Conservation (phyloP, 2,113 vertebrate species). For the Microcebus ravelobensis region DNA sequence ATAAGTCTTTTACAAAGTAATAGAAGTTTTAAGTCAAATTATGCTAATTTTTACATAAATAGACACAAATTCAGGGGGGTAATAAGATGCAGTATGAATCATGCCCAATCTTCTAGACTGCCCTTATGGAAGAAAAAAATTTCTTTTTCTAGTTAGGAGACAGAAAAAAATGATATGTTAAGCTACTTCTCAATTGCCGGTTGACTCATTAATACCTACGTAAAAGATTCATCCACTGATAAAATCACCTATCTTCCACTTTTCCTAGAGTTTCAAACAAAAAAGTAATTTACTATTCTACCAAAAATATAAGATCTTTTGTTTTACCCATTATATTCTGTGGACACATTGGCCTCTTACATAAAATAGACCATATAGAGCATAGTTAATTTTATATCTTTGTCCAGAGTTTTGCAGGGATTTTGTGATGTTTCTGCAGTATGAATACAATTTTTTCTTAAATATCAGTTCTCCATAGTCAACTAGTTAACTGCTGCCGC, state of each 20-base stretch:
- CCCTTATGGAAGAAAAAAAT: constrained; percentile 47
- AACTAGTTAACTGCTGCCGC: constrained; percentile 28
- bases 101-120: constrained; percentile 39
- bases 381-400: constrained; percentile 44
- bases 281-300: neutral
- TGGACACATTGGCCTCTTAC: neutral
- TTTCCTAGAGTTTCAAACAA: neutral
- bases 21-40: constrained; percentile 68
- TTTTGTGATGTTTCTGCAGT: constrained; percentile 61
- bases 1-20: constrained; percentile 67
- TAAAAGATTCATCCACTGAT: constrained; percentile 1
- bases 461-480: constrained; percentile 61
- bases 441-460: constrained; percentile 55
- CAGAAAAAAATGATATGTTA: constrained; percentile 1
- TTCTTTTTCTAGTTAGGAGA: constrained; percentile 46
- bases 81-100: constrained; percentile 64
- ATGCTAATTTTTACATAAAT: constrained; percentile 75
- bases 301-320: neutral
- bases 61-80: constrained; percentile 63
- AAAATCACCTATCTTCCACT: neutral
- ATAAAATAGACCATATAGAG: neutral
- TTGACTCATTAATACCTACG: constrained; percentile 45
- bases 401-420: constrained; percentile 59
- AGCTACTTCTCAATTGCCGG: constrained; percentile 33
- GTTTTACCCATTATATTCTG: neutral